phyloP scores from a whole-genome alignment of 2,797 vertebrate genomes.

The Rhinella marina region DNA sequence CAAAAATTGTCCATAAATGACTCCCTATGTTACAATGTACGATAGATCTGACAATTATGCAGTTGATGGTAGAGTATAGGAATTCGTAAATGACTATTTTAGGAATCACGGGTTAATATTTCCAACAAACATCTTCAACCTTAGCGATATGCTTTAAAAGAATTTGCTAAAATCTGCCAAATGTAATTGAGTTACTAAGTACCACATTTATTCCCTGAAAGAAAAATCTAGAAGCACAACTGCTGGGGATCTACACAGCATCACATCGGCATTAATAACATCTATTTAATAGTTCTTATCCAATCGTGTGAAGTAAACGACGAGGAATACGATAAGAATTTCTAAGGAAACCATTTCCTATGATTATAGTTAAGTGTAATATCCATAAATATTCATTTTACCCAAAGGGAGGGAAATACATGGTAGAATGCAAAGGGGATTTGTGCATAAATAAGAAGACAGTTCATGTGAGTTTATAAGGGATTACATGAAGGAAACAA shows the following conservation, averaged over 20 bases:
- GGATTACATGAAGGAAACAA: conserved; percentile 39
- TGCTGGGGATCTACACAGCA: not conserved
- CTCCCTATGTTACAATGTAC: too few species aligned
- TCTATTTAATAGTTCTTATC: not conserved
- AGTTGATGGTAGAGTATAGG: not conserved
- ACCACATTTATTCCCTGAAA: not conserved
- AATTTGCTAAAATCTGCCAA: not conserved
- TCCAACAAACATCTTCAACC: not conserved
- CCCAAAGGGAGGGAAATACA: not conserved
- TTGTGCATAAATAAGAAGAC: not conserved
- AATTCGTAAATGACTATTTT: not conserved
- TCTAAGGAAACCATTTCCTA: not conserved
- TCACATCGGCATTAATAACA: not conserved
- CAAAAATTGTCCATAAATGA: too few species aligned
- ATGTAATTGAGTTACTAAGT: not conserved
- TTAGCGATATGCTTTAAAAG: not conserved
- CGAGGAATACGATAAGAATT: not conserved
- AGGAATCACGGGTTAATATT: not conserved
- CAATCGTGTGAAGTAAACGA: not conserved
- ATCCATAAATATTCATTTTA: not conserved
- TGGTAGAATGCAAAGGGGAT: conserved; percentile 5
- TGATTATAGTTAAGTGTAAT: not conserved
- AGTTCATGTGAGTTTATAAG: not conserved
- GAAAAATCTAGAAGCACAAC: not conserved
- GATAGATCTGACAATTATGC: too few species aligned